Evolutionary conservation across 1,140 invertebrate species (phyloP).

Genomic region (Palaemon carinicauda): DNA sequence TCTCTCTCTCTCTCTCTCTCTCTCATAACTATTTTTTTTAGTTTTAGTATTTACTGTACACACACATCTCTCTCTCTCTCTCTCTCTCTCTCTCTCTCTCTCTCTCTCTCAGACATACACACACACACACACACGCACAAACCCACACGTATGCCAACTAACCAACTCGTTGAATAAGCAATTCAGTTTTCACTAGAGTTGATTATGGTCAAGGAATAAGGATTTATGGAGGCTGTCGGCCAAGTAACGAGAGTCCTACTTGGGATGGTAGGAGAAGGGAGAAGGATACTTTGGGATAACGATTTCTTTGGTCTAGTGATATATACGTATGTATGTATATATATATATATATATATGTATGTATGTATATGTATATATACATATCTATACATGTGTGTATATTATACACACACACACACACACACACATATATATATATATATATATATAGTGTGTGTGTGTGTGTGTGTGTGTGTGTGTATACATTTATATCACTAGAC

Average conservation of each 20-base stretch:
- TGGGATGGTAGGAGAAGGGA: too few species aligned
- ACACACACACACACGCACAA: background rate
- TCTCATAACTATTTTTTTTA: background rate
- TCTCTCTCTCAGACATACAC: background rate
- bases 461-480: background rate
- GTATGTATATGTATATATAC: conserved; percentile 27
- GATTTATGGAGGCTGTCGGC: too few species aligned
- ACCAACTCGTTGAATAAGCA: background rate
- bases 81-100: background rate
- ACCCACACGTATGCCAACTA: background rate
- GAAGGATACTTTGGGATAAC: background rate
- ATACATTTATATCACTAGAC: background rate
- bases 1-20: background rate
- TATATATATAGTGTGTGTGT: too few species aligned
- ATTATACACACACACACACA: too few species aligned
- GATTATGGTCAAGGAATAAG: too few species aligned
- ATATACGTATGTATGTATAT: conserved; percentile 9
- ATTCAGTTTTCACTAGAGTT: too few species aligned
- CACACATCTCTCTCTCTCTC: too few species aligned
- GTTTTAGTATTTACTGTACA: background rate
- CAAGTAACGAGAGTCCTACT: too few species aligned
- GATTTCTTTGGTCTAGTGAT: background rate
- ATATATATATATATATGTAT: conserved; percentile 32
- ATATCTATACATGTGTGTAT: background rate
- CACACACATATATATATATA: background rate